Percentiles rank a stretch among this genome's conserved stretches.
These are phyloP conservation scores for Brachionus rubens DNA, from an alignment of 1,140 invertebrate genomes.

Conservation along the genomic window DNA sequence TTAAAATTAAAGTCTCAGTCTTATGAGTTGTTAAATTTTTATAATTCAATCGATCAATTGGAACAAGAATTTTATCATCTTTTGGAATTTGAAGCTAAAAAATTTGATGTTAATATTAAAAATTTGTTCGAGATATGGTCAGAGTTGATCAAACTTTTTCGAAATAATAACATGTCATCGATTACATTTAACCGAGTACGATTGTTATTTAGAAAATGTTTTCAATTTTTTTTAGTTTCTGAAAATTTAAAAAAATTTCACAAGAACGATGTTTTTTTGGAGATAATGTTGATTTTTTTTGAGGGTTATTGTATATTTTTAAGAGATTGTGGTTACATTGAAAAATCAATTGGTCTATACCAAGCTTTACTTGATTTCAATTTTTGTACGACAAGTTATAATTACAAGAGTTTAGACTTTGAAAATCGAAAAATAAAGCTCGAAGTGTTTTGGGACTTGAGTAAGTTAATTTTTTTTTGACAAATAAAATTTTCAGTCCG, in stretches of 20 bases:
- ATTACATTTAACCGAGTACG: neutral
- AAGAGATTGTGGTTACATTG: slow-evolving; percentile 4
- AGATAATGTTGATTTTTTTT: neutral
- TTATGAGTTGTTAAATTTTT: neutral
- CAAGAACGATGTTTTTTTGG: neutral
- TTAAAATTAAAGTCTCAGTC: neutral
- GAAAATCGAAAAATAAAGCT: neutral
- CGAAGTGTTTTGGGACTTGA: slow-evolving; percentile 22
- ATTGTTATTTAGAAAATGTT: slow-evolving; percentile 11
- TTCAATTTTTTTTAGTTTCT: slow-evolving; percentile 7
- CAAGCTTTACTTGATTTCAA: slow-evolving; percentile 41
- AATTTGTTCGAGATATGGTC: slow-evolving; percentile 35
- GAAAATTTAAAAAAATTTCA: neutral
- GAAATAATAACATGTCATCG: neutral
- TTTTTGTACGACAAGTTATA: neutral
- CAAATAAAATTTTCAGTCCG: neutral
- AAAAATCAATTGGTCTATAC: slow-evolving; percentile 32
- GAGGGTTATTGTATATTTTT: slow-evolving; percentile 12
- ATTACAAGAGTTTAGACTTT: neutral
- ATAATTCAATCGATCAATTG: neutral
- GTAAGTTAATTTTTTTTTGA: slow-evolving; percentile 1
- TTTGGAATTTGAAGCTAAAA: neutral
- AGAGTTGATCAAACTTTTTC: slow-evolving; percentile 19
- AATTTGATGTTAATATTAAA: neutral
- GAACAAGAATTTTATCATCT: slow-evolving; percentile 22